These are phyloP conservation scores for Spondyliosoma cantharus DNA, from an alignment of 2,797 vertebrate species.

Conservation along the genomic window DNA sequence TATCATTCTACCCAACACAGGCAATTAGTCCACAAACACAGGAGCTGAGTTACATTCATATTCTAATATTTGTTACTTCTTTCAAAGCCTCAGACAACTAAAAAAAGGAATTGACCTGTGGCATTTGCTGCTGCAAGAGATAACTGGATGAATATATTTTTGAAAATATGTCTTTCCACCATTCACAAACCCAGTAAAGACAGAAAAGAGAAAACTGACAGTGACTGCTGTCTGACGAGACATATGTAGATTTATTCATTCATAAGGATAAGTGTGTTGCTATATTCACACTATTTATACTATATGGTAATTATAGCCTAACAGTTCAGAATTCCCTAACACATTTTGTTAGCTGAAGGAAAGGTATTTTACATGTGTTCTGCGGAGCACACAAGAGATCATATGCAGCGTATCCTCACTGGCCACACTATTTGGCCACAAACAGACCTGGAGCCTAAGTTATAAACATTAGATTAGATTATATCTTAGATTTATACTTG, in stretches of 20 bases:
- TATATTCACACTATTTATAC: conserved; percentile 8
- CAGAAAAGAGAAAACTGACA: conserved; percentile 20
- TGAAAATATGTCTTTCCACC: conserved; percentile 10
- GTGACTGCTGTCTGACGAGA: conserved; percentile 4
- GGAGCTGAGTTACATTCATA: conserved; percentile 1
- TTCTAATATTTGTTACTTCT: conserved; percentile 2
- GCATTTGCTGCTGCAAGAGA: neutral
- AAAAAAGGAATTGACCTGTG: neutral
- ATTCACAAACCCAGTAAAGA: neutral
- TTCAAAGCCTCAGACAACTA: conserved; percentile 45
- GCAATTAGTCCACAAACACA: conserved; percentile 18
- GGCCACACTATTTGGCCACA: neutral
- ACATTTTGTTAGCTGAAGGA: conserved; percentile 33
- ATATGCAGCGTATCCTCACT: neutral
- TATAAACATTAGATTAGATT: too few relatives aligned
- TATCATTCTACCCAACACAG: neutral
- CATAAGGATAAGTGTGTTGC: conserved; percentile 6
- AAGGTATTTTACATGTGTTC: conserved; percentile 54
- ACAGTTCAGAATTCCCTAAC: conserved; percentile 12
- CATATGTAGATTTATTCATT: neutral
- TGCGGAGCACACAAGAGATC: conserved; percentile 36
- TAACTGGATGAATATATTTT: conserved; percentile 6
- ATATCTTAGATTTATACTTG: too few relatives aligned
- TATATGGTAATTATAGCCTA: neutral
- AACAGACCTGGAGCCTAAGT: too few relatives aligned